phyloP scores from a whole-genome alignment of 2,113 vertebrate genomes.

The Pampusana beccarii region DNA sequence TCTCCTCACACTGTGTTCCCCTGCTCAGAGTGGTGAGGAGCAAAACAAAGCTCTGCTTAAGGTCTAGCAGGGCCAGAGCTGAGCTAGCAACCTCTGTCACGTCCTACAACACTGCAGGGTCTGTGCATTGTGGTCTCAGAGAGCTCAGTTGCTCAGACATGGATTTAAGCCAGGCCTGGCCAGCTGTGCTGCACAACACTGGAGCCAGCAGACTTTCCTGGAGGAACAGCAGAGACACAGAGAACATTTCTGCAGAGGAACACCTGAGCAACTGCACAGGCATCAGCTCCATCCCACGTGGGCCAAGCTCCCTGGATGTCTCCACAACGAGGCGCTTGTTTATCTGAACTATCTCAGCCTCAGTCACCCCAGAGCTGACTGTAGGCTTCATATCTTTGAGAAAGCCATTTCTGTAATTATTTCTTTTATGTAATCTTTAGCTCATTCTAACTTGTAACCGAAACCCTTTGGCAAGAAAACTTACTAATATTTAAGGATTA shows the following conservation, averaged over 20 bases:
- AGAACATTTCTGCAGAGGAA: neutral
- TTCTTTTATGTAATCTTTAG: neutral
- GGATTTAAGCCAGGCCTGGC: neutral
- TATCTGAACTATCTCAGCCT: neutral
- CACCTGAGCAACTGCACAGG: neutral
- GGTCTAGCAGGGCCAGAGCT: neutral
- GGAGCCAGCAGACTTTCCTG: neutral
- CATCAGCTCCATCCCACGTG: neutral
- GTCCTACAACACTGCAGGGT: neutral
- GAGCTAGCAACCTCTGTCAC: neutral
- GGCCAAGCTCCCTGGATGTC: neutral
- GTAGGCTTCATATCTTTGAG: neutral
- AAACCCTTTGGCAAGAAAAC: neutral
- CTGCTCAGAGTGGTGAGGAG: neutral
- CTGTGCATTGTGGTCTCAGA: neutral
- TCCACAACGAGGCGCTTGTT: neutral
- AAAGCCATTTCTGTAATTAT: neutral
- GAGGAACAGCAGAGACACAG: accelerated
- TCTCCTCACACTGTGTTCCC: neutral
- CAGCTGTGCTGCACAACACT: neutral
- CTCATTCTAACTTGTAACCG: neutral
- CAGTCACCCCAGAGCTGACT: neutral
- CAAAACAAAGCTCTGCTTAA: neutral
- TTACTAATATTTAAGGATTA: neutral
- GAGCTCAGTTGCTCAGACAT: neutral